Percentiles rank a stretch among this genome's conserved stretches.
Conservation (phyloP, 2,888 invertebrate genomes). For the Venusia cambrica region DNA sequence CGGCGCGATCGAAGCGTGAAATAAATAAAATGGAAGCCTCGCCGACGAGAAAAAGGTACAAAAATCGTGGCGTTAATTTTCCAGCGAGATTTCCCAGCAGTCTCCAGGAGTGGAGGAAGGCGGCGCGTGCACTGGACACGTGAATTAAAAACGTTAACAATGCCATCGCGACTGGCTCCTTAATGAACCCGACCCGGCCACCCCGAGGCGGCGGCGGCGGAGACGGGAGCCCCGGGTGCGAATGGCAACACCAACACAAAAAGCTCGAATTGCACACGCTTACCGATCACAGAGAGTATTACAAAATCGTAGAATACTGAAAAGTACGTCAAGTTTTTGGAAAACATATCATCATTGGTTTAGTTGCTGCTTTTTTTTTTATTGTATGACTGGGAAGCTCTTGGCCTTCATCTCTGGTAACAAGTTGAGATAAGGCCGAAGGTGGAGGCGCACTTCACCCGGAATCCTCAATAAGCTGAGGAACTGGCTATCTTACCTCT, state of each 20-base stretch:
- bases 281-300: constrained; percentile 21
- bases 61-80: constrained; percentile 78
- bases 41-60: constrained; percentile 61
- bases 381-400: no score
- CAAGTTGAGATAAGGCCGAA: no score
- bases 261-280: constrained; percentile 35
- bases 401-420: no score
- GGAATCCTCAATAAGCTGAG: no score
- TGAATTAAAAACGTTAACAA: constrained; percentile 80
- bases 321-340: no score
- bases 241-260: constrained; percentile 30
- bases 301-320: constrained; percentile 20
- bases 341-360: no score
- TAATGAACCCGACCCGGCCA: constrained; percentile 64
- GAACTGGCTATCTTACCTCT: no score
- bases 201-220: constrained; percentile 23
- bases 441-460: no score
- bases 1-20: constrained; percentile 70
- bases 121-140: constrained; percentile 75
- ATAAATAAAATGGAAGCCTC: constrained; percentile 73
- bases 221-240: constrained; percentile 22
- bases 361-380: no score
- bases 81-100: constrained; percentile 77
- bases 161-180: constrained; percentile 64
- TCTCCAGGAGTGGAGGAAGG: constrained; percentile 52